Base-by-base conservation (phyloP, 1,140 invertebrate genomes). In the Amphibalanus amphitrite region DNA sequence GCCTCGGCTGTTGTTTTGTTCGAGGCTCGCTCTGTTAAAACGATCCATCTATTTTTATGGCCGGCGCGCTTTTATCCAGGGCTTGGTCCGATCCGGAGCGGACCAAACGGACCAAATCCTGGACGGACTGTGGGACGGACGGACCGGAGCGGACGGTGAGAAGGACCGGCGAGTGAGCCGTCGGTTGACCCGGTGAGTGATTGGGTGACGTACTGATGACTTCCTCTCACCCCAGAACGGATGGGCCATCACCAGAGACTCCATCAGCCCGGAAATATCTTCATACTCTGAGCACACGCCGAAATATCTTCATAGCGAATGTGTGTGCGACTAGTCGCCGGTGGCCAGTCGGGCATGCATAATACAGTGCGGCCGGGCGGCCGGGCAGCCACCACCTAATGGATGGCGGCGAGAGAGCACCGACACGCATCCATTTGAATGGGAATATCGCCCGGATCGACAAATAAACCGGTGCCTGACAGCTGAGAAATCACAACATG, bases 401-500 rank as follows among this genome's bases (percentile, higher is more conserved):
- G 47, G 47, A 59, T 59, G 47, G 23, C 47, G 47, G 47, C 33
- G 47, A 8, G 47, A 23, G 13, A 20, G 10, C 1, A 3, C 47
- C 47, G 47, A 59, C 47, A 20, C 20, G 47, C 47, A 59, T 59
- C 23, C 47, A 59, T 59, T 59, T 20, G 47, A 59, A 59, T 59
- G 23, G 13, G 47, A 59, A 59, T 59, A 59, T 20, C 47, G 47
- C 17, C 47, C 47, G 47, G 23, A 59, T 59, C 47, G 47, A 59
- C 47, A 59, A 59, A 59, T 59, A 59, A 59, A 59, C 47, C 47
- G 47, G 13, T 20, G 13, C 47, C 47, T 59, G 47, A 59, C 47
- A 59, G 47, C 47, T 59, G 47, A 59, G 47, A 59, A 59, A 59
- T 59, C 47, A 59, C 47, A 59, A 59, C 47, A 59, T 59, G 47